Percentiles rank a stretch among this genome's conserved stretches.
These are phyloP conservation scores for Dolichopus griseipennis DNA, from an alignment of 2,888 invertebrate genomes.

Conservation along the genomic window DNA sequence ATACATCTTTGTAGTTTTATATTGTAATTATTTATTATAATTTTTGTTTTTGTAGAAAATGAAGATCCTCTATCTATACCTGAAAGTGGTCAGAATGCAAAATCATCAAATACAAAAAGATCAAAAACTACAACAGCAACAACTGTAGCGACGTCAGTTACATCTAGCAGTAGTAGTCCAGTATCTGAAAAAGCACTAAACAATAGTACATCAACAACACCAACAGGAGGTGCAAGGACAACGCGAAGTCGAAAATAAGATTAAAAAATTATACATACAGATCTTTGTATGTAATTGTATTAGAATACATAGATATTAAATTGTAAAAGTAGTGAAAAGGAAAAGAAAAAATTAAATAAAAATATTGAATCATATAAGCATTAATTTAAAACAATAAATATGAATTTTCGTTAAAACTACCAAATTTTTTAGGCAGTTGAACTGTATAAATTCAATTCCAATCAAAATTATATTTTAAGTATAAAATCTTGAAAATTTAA, in stretches of 20 bases:
- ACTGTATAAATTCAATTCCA: background rate
- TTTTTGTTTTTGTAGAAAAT: background rate
- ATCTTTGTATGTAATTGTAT: background rate
- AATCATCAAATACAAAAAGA: slow-evolving; percentile 17
- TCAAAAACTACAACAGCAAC: slow-evolving; percentile 11
- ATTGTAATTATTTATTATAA: background rate
- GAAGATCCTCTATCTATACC: background rate
- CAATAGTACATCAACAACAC: slow-evolving; percentile 15
- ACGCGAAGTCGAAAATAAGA: slow-evolving; percentile 29
- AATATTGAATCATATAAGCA: background rate
- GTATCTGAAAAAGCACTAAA: slow-evolving; percentile 11
- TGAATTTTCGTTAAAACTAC: background rate
- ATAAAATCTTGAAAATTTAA: background rate
- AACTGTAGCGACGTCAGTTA: too few species aligned
- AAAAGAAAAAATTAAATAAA: background rate
- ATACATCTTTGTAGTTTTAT: too few species aligned
- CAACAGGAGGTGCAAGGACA: slow-evolving; percentile 19
- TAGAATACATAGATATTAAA: background rate
- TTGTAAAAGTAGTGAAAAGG: background rate
- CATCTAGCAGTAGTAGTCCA: slow-evolving; percentile 2
- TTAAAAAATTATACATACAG: slow-evolving; percentile 10
- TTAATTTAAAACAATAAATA: background rate
- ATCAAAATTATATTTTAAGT: background rate
- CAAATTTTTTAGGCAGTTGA: background rate
- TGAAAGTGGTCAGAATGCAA: slow-evolving; percentile 20